These are phyloP conservation scores for Acanthornis magna DNA, from an alignment of 2,797 vertebrate species.

Conservation along the genomic window DNA sequence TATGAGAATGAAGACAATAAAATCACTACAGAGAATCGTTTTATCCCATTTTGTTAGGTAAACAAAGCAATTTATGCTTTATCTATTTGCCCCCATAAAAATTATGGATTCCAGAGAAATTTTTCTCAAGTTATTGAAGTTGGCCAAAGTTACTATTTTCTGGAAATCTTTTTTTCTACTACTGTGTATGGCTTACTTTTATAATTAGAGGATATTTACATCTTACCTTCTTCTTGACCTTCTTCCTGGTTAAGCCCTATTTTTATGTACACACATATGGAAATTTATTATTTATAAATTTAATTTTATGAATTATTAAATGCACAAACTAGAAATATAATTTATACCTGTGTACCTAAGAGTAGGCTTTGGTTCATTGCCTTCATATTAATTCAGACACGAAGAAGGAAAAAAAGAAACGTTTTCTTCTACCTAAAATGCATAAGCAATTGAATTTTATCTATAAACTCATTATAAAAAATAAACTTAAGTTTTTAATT, in stretches of 20 bases:
- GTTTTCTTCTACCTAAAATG: not conserved
- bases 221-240: not conserved
- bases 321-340: not conserved
- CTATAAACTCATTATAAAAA: not conserved
- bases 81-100: not conserved
- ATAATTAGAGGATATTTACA: not conserved
- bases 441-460: not conserved
- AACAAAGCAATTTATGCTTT: not conserved
- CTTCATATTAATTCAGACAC: not conserved
- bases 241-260: not conserved
- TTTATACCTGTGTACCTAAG: not conserved
- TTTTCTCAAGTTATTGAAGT: not conserved
- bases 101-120: not conserved
- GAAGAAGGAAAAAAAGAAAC: not conserved
- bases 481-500: not conserved
- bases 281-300: slow-evolving; percentile 12
- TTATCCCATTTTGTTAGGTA: not conserved
- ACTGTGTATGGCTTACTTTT: not conserved
- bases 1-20: not conserved
- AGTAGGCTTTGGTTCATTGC: not conserved
- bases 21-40: not conserved
- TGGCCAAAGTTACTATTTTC: not conserved
- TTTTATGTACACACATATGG: not conserved
- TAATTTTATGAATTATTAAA: not conserved
- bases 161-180: not conserved